phyloP scores from a whole-genome alignment of 2,888 invertebrate genomes.

The Erebia aethiops region DNA sequence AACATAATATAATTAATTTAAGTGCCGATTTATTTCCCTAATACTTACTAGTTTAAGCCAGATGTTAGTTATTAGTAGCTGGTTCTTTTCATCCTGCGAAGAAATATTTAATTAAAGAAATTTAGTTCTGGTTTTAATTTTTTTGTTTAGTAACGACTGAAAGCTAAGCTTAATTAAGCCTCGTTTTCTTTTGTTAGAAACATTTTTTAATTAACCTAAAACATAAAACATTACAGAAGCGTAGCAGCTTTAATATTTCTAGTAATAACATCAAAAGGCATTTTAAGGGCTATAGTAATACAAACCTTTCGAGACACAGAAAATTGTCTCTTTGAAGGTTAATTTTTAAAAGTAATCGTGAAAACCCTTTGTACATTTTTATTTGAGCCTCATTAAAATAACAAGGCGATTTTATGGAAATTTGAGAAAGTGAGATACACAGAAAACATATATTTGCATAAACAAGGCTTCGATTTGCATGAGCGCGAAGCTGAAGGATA shows the following conservation, averaged over 20 bases:
- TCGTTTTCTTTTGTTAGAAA: conserved; percentile 19
- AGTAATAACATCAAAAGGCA: background rate
- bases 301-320: background rate
- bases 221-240: conserved; percentile 1
- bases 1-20: conserved; percentile 14
- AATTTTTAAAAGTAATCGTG: background rate
- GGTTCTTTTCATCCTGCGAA: conserved; percentile 97
- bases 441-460: conserved; percentile 2
- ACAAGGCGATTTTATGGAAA: background rate
- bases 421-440: background rate
- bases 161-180: conserved; percentile 20
- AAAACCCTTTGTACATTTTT: background rate
- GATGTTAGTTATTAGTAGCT: conserved; percentile 97
- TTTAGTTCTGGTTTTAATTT: conserved; percentile 22
- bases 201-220: conserved; percentile 19
- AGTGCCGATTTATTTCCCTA: conserved; percentile 20
- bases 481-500: background rate
- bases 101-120: conserved; percentile 47
- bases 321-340: background rate
- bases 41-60: conserved; percentile 97
- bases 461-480: background rate
- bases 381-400: background rate
- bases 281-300: background rate
- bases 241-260: background rate
- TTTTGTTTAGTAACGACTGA: conserved; percentile 17